Percentiles rank a stretch among this genome's conserved stretches.
Conservation (phyloP, 2,797 vertebrate species). For the Thunnus albacares region DNA sequence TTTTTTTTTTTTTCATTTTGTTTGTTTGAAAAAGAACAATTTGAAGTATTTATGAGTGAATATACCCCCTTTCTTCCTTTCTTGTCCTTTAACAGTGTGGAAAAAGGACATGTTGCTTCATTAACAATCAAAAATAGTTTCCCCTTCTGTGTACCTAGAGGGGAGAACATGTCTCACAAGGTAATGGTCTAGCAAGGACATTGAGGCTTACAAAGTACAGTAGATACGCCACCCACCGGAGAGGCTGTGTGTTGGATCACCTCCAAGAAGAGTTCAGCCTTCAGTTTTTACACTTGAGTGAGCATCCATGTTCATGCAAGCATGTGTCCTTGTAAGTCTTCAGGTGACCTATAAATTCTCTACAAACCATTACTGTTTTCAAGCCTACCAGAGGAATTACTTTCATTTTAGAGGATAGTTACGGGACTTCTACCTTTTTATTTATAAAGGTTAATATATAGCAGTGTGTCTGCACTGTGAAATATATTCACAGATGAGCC, state of each 20-base stretch:
- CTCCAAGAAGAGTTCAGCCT: conserved; percentile 25
- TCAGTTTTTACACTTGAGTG: conserved; percentile 13
- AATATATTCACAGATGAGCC: conserved; percentile 28
- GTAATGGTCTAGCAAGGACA: conserved; percentile 22
- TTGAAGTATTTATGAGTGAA: too few species aligned
- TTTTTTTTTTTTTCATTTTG: too few species aligned
- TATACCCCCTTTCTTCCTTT: background rate
- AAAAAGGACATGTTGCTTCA: background rate
- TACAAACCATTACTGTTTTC: background rate
- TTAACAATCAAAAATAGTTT: background rate
- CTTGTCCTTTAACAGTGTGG: background rate
- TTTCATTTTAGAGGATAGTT: conserved; percentile 4
- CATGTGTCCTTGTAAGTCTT: conserved; percentile 35
- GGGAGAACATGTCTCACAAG: background rate
- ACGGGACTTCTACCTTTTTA: background rate
- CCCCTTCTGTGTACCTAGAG: background rate
- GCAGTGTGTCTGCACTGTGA: conserved; percentile 4
- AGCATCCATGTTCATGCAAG: conserved; percentile 7
- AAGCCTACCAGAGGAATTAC: background rate
- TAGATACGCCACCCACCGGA: conserved; percentile 10
- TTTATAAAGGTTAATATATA: conserved; percentile 39
- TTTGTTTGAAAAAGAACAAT: too few species aligned
- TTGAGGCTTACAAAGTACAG: background rate
- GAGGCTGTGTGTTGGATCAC: conserved; percentile 24
- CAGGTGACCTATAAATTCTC: background rate